Base-by-base conservation (phyloP, 2,797 vertebrate species). In the Oreortyx pictus region DNA sequence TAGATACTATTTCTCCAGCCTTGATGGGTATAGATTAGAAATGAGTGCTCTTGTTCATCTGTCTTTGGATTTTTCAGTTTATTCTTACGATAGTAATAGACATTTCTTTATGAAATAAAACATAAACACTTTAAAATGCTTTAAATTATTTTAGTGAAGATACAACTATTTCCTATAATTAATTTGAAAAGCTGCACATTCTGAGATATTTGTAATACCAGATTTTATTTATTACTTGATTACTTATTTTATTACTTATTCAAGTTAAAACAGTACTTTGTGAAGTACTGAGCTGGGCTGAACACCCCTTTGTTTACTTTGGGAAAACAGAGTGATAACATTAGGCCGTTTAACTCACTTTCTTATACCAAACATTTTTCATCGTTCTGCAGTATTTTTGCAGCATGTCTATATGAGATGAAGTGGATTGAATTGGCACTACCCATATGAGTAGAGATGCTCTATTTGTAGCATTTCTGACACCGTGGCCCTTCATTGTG, bases 251-350 rank as follows among this genome's bases (percentile, higher is more conserved):
- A 29, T 67, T 46, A 13, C 59, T 64, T 25, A 37, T 72, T 47
- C 1, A 2, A 39, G 37, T 81, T 60, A 50, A 24, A 43, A 12
- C 6, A 33, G 19, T 35, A 56, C 86, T 72, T 78, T 72, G 54
- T 76, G 76, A 78, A 91, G 25, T 44, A 29, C 41, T 85, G 41
- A 54, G n/a, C 44, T 76, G 57, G 44, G 24, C 60, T 82, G 56
- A 91, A n/a, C 75, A 87, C 94, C 67, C 10, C 3, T 11, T 89
- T 91, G 47, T 64, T 88, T 92, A 29, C 29, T 92, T 82, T 74
- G 68, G 61, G 71, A 24, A 52, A 73, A 56, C 16, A 3, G 19
- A 76, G 67, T 57, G 81, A 72, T 72, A 67, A 77, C 88, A 88
- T 29, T 22, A 77, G 60, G 10, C 44, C 22, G 7, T 82, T 93